These are phyloP conservation scores for Agrilus planipennis DNA, from an alignment of 1,140 invertebrate species.

Conservation along the genomic window DNA sequence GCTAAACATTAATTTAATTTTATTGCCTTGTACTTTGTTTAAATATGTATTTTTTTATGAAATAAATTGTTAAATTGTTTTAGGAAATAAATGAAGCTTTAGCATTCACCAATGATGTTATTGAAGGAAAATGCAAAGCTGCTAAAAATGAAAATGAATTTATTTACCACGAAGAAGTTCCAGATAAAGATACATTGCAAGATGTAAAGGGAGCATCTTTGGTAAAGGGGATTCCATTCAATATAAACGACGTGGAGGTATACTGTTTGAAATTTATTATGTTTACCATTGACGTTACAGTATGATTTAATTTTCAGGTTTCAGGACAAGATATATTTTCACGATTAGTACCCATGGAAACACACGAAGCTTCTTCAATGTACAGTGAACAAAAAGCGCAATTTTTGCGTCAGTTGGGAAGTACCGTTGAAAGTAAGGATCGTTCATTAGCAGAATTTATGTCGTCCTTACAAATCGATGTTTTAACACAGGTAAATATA, in stretches of 20 bases:
- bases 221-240: slow-evolving; percentile 87
- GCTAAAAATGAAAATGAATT: slow-evolving; percentile 98
- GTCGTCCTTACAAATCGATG: slow-evolving; percentile 73
- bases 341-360: slow-evolving; percentile 86
- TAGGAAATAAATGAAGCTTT: slow-evolving; percentile 56
- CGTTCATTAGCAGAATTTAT: slow-evolving; percentile 71
- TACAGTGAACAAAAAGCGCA: slow-evolving; percentile 97
- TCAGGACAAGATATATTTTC: slow-evolving; percentile 89
- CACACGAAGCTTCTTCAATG: slow-evolving; percentile 87
- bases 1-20: no score
- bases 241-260: slow-evolving; percentile 75
- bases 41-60: background rate
- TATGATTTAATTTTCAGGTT: slow-evolving; percentile 35
- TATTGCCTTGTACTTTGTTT: no score
- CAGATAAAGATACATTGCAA: slow-evolving; percentile 64
- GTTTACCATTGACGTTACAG: no score
- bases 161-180: slow-evolving; percentile 94
- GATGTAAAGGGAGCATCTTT: slow-evolving; percentile 83
- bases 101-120: slow-evolving; percentile 76
- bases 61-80: slow-evolving; percentile 3
- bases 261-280: no score
- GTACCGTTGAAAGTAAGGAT: slow-evolving; percentile 75
- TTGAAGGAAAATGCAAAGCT: slow-evolving; percentile 78
- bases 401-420: slow-evolving; percentile 65
- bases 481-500: slow-evolving; percentile 42